Evolutionary conservation across 2,797 vertebrate species (phyloP).

Genomic region (Cossypha caffra): DNA sequence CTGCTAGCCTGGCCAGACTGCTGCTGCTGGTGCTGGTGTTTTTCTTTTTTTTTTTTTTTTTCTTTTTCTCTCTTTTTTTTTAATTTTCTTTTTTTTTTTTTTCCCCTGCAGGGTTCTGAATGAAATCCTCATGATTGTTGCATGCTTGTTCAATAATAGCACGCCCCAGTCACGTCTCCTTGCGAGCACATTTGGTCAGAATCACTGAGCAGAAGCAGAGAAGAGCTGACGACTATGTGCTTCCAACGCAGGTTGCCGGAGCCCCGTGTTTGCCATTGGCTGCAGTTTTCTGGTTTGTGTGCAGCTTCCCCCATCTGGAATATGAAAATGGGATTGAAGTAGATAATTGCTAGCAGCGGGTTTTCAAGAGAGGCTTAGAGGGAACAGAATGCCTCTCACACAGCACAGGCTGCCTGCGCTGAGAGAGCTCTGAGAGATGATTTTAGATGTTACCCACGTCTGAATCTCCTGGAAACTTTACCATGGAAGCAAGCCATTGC

Average conservation of each 20-base stretch:
- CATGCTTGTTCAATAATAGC: slow-evolving; percentile 30
- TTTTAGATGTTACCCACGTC: slow-evolving; percentile 68
- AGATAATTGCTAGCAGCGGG: slow-evolving; percentile 60
- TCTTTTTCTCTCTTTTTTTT: no score
- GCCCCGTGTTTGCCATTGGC: slow-evolving; percentile 66
- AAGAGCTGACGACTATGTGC: slow-evolving; percentile 53
- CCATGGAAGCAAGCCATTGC: slow-evolving; percentile 45
- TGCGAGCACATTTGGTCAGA: background rate
- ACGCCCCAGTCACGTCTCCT: slow-evolving; percentile 15
- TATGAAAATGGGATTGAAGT: slow-evolving; percentile 66
- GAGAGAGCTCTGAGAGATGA: slow-evolving; percentile 39
- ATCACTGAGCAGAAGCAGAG: slow-evolving; percentile 37
- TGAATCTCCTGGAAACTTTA: slow-evolving; percentile 68
- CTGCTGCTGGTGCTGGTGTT: background rate
- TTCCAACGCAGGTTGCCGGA: slow-evolving; percentile 16
- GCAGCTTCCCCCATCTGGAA: slow-evolving; percentile 70
- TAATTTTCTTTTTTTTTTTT: background rate
- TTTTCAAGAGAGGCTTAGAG: slow-evolving; percentile 38
- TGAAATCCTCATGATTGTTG: slow-evolving; percentile 35
- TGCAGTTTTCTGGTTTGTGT: slow-evolving; percentile 50
- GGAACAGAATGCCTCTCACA: slow-evolving; percentile 40
- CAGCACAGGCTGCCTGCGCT: slow-evolving; percentile 11
- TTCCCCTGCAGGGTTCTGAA: slow-evolving; percentile 10
- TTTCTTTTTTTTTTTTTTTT: background rate
- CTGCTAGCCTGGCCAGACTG: slow-evolving; percentile 14